Percentiles rank a stretch among this genome's conserved stretches.
phyloP scores from a whole-genome alignment of 2,113 vertebrate species.

The Zingel zingel region DNA sequence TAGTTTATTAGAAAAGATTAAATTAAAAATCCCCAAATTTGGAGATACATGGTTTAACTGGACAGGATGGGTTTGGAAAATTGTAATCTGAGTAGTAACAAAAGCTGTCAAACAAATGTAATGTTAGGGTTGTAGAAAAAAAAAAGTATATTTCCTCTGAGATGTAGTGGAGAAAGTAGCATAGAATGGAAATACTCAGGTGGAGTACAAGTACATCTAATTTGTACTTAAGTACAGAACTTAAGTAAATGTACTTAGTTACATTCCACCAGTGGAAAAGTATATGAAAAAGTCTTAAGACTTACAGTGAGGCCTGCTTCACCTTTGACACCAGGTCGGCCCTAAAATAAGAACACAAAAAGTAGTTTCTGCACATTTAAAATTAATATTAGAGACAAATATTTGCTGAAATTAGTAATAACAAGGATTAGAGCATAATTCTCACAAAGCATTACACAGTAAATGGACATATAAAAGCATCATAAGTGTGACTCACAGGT shows the following conservation, averaged over 20 bases:
- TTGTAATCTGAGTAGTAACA: neutral
- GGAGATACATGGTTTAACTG: neutral
- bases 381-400: neutral
- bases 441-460: neutral
- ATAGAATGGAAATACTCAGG: neutral
- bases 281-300: neutral
- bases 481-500: slow-evolving; percentile 79
- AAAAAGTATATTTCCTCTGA: neutral
- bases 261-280: neutral
- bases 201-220: neutral
- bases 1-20: neutral
- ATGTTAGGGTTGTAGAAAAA: neutral
- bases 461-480: neutral
- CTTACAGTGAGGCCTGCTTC: slow-evolving; percentile 91
- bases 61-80: neutral
- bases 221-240: neutral
- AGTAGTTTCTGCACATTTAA: too few species aligned
- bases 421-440: neutral
- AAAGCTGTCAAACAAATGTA: neutral
- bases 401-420: neutral
- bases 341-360: slow-evolving; percentile 73
- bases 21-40: neutral
- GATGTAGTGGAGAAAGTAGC: neutral
- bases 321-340: slow-evolving; percentile 87
- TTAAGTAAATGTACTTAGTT: neutral